Conservation (phyloP, 2,888 invertebrate species). For the Empis livida region DNA sequence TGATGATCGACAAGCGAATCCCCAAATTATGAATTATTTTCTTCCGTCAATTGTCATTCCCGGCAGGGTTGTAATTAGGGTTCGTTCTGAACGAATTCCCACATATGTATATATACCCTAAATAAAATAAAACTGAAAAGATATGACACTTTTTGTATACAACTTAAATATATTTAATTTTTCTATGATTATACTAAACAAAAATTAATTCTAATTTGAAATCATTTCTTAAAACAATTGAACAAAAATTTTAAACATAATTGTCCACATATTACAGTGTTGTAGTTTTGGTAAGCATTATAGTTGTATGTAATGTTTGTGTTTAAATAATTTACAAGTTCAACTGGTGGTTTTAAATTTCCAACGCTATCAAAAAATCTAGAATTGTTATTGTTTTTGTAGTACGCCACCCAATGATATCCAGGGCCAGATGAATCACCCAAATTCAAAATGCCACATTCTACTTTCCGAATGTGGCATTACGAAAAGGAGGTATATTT, state of each 20-base stretch:
- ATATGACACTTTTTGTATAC: no score
- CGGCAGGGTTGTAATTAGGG: no score
- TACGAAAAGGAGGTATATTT: background rate
- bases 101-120: no score
- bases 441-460: conserved; percentile 10
- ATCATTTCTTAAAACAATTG: conserved; percentile 1
- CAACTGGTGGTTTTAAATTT: conserved; percentile 19
- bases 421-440: conserved; percentile 17
- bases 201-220: no score
- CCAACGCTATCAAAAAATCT: conserved; percentile 27
- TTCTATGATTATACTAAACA: no score
- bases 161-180: no score
- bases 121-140: no score
- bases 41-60: no score
- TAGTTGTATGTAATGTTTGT: conserved; percentile 17
- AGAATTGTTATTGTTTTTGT: conserved; percentile 17
- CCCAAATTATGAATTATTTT: no score
- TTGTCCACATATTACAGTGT: conserved; percentile 20
- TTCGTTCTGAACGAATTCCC: no score
- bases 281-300: conserved; percentile 14
- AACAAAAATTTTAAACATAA: conserved; percentile 18
- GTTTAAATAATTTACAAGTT: conserved; percentile 17
- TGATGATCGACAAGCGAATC: no score
- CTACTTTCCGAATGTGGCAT: background rate
- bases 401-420: conserved; percentile 26